phyloP scores from a whole-genome alignment of 2,888 invertebrate genomes.

The Gortyna flavago region DNA sequence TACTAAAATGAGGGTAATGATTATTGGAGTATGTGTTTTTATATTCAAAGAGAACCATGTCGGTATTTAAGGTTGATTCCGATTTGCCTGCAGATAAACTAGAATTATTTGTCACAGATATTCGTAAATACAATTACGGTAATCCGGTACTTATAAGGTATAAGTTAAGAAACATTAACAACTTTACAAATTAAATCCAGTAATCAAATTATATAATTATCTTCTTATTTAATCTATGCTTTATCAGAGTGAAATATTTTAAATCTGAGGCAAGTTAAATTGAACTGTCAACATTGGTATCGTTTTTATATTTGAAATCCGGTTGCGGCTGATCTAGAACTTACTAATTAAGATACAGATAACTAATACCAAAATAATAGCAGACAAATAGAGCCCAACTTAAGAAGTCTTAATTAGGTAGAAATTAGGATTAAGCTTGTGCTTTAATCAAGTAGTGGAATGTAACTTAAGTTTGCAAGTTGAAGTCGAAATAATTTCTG shows the following conservation, averaged over 20 bases:
- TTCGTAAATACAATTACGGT: neutral
- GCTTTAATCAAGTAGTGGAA: neutral
- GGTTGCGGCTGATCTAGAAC: slow-evolving; percentile 18
- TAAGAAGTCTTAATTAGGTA: neutral
- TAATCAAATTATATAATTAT: slow-evolving; percentile 8
- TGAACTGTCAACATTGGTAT: slow-evolving; percentile 20
- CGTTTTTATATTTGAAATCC: slow-evolving; percentile 8
- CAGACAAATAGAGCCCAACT: neutral
- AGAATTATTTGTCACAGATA: neutral
- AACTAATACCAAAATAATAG: neutral
- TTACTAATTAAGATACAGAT: slow-evolving; percentile 9
- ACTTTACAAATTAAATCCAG: slow-evolving; percentile 1
- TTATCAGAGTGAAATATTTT: slow-evolving; percentile 16
- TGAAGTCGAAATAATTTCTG: neutral
- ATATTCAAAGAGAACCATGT: neutral
- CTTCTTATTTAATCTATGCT: slow-evolving; percentile 6
- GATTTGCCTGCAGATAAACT: neutral
- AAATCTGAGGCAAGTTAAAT: slow-evolving; percentile 27
- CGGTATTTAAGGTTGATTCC: neutral
- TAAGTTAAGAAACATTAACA: neutral
- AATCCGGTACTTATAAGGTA: neutral
- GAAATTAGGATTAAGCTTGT: neutral
- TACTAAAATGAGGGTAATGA: slow-evolving; percentile 21
- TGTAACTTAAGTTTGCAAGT: neutral
- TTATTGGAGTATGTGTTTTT: slow-evolving; percentile 22